phyloP scores from a whole-genome alignment of 2,888 invertebrate genomes.

The Pasiphila rectangulata region DNA sequence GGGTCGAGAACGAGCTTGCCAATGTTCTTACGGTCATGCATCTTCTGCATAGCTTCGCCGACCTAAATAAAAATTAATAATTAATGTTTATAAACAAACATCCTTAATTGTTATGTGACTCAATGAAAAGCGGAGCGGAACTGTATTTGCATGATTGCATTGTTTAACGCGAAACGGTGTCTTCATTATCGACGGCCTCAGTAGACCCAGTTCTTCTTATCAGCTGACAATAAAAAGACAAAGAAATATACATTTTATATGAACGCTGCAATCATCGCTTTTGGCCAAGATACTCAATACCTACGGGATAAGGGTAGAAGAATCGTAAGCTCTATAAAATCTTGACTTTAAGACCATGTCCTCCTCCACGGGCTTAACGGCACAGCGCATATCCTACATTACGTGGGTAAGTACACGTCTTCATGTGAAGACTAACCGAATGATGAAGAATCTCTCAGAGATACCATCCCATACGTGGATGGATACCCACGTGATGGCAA shows the following conservation, averaged over 20 bases:
- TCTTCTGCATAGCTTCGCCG: constrained; percentile 94
- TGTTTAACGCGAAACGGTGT: constrained; percentile 1
- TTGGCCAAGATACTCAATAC: neutral
- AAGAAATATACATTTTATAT: neutral
- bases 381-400: too few relatives aligned
- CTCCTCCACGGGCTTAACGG: too few relatives aligned
- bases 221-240: constrained; percentile 1
- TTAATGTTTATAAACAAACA: neutral
- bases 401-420: too few relatives aligned
- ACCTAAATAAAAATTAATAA: constrained; percentile 72
- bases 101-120: neutral
- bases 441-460: too few relatives aligned
- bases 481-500: too few relatives aligned
- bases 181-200: constrained; percentile 2
- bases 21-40: constrained; percentile 95
- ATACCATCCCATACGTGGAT: too few relatives aligned
- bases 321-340: too few relatives aligned
- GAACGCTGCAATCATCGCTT: neutral
- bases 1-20: constrained; percentile 93
- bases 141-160: constrained; percentile 6
- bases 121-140: neutral
- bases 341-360: too few relatives aligned
- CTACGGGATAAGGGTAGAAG: too few relatives aligned
- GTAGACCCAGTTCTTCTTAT: constrained; percentile 5
- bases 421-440: too few relatives aligned